Evolutionary conservation across 2,113 vertebrate species (phyloP), one percentile per base, ranked within the genome.

Genomic region (Natator depressus): DNA sequence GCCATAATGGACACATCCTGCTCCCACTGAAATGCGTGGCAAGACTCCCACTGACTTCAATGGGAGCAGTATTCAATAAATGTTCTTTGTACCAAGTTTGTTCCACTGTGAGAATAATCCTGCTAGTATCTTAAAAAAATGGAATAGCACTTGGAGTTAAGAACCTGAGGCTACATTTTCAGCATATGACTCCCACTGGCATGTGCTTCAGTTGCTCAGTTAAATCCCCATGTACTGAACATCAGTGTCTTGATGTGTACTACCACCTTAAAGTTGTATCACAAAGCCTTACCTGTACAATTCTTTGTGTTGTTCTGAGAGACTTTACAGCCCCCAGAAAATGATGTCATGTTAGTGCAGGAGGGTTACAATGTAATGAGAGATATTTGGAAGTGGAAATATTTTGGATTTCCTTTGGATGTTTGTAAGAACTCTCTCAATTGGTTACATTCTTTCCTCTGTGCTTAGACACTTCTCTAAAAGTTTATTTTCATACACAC

Each of bases 381-480:
- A 2, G 19, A 27, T 69, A 76, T 14, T 29, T 50, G 65, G 51
- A 54, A 88, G 69, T 6, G 6, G 14, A 16, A 92, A 22, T 51
- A 16, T 24, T 35, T 84, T 50, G 47, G n/a, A 84, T 69, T 79
- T 25, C 14, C 35, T 69, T 46, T 76, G 35, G 25, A 49, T 24
- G 31, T 54, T 72, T 82, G 62, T 29, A 92, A 54, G 9, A 92
- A 1, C 1, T 69, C 11, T 91, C 24, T 10, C 20, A 11, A 57
- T 93, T 5, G 27, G 8, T 46, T 55, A n/a, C 5, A 5, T 83
- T 3, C 49, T 83, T 57, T 46, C 35, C 88, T 90, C 75, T 47
- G 49, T 8, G 5, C 2, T 85, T 47, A 79, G 11, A 85, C 62
- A 46, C 2, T 19, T 5, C 0, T 2, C 55, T 42, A 55, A 29